These are phyloP conservation scores for Crotalus tigris DNA, from an alignment of 2,113 vertebrate genomes.

Conservation along the genomic window DNA sequence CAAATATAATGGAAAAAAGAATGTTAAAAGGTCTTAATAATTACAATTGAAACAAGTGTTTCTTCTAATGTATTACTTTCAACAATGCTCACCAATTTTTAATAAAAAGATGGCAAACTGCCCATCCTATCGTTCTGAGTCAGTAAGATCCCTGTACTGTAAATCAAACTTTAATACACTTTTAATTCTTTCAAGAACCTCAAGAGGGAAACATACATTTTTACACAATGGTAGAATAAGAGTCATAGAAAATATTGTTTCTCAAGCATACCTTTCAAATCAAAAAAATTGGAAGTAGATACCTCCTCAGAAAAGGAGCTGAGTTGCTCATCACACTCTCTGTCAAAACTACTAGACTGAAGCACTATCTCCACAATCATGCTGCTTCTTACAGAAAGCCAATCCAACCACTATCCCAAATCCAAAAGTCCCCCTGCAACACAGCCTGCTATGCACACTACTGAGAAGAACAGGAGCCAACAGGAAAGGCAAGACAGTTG, in stretches of 20 bases:
- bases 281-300: constrained; percentile 33
- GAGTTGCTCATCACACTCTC: constrained; percentile 67
- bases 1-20: neutral
- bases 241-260: fast-evolving
- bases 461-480: constrained; percentile 19
- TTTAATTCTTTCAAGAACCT: neutral
- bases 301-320: constrained; percentile 56
- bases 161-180: neutral
- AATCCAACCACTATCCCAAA: constrained; percentile 15
- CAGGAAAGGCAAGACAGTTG: neutral
- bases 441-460: constrained; percentile 9
- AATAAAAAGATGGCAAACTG: neutral
- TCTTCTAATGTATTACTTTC: neutral
- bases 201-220: neutral
- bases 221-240: neutral
- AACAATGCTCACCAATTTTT: neutral
- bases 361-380: constrained; percentile 81
- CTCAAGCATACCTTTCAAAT: constrained; percentile 60
- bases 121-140: neutral
- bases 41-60: neutral
- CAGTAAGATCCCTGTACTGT: neutral
- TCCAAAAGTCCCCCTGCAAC: constrained; percentile 25
- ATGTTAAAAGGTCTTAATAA: neutral
- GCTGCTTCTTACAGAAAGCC: constrained; percentile 36
- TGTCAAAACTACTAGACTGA: constrained; percentile 78